Evolutionary conservation across 1,140 invertebrate species (phyloP), one percentile per base, ranked within the genome.

Genomic region (Venustaconcha ellipsiformis): DNA sequence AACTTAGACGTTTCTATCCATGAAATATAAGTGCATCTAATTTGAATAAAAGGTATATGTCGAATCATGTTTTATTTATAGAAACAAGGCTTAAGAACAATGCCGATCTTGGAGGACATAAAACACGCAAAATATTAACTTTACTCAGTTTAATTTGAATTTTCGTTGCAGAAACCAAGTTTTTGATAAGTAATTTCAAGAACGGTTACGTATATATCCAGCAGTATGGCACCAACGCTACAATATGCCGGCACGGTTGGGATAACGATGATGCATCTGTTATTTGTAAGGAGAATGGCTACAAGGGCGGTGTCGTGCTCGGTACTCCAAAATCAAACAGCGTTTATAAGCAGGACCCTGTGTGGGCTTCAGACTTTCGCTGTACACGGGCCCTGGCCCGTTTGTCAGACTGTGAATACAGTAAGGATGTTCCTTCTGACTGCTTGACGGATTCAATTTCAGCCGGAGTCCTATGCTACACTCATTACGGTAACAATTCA

Each of bases 261-360:
- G 70, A 72, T 48, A 67, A 78, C 20, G n/a, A 30, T 18, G 76
- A 72, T 18, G 76, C 76, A 17, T 26, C 13, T 11, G 76, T 78
- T 14, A 63, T 73, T 20, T 78, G 76, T 56, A 59, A 60, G 56
- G 56, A 69, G 13, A 26, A 37, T 23, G 76, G 76, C 14, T 63
- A 69, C 57, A 23, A 67, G 26, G 63, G 59, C 1, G 76, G 76
- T 11, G 23, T 78, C 23, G 20, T 17, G 58, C 30, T 76, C 11
- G 67, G 64, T 20, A 37, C 14, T 4, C 30, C 64, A 11, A 15
- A 37, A 23, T 62, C 23, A 48, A 48, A 6, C 37, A 48, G 37
- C 37, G n/a, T 64, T 20, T 65, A 15, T n/a, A 76, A 69, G 48
- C n/a, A 57, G 17, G 23, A 70, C 15, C 75, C 69, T 20, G 69